These are phyloP conservation scores for Dasysyrphus tricinctus DNA, from an alignment of 2,888 invertebrate species.

Conservation along the genomic window DNA sequence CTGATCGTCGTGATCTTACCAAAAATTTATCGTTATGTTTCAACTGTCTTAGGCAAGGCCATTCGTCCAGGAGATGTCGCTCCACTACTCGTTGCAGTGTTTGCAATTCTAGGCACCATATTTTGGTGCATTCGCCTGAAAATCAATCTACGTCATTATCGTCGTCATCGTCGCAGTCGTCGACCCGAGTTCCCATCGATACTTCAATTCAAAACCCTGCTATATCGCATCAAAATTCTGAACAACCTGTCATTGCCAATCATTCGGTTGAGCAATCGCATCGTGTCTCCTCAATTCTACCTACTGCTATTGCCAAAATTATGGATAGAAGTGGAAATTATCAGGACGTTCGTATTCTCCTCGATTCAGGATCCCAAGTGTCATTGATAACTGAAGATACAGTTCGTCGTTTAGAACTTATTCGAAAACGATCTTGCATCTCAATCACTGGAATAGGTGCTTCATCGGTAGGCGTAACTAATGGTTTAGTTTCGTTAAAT, in stretches of 20 bases:
- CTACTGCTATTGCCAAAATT: constrained; percentile 2
- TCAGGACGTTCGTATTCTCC: constrained; percentile 7
- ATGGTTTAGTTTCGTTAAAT: too few species aligned
- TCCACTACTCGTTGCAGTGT: background rate
- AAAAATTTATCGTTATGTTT: constrained; percentile 11
- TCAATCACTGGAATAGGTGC: too few species aligned
- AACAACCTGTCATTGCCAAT: constrained; percentile 6
- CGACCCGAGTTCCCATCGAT: too few species aligned
- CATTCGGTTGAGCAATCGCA: constrained; percentile 13
- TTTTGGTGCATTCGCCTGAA: background rate
- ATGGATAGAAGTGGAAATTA: background rate
- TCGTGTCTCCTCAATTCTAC: background rate
- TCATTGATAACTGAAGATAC: background rate
- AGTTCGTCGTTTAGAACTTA: too few species aligned
- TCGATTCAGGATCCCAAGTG: constrained; percentile 23
- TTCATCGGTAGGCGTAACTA: too few species aligned
- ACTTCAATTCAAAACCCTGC: background rate
- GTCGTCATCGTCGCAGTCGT: background rate
- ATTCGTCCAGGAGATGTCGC: constrained; percentile 16
- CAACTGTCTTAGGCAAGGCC: constrained; percentile 9
- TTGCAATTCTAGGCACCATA: constrained; percentile 23
- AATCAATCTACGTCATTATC: background rate
- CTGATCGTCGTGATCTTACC: background rate
- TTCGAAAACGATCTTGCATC: too few species aligned
- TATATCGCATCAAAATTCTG: background rate